Evolutionary conservation across 1,140 invertebrate genomes (phyloP), one percentile per base, ranked within the genome.

Genomic region (Macrostomum lignano): DNA sequence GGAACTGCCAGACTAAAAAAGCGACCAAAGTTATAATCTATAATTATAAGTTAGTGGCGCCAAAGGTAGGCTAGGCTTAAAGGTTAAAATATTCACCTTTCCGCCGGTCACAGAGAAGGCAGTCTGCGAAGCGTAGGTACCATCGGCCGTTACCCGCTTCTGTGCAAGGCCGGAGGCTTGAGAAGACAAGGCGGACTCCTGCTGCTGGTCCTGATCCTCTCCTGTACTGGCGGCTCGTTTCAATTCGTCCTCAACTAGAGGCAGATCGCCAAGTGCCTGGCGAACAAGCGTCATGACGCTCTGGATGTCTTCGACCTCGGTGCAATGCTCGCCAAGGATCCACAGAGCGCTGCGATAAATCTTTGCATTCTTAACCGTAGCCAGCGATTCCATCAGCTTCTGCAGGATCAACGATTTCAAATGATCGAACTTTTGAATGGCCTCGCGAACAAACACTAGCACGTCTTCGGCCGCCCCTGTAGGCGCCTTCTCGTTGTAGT

Each of bases 81-180:
- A n/a, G n/a, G n/a, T n/a, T n/a, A n/a, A n/a, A n/a, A n/a, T n/a
- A n/a, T n/a, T n/a, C n/a, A n/a, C n/a, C n/a, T n/a, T n/a, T n/a
- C n/a, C n/a, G n/a, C n/a, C n/a, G n/a, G n/a, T n/a, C n/a, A n/a
- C n/a, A n/a, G n/a, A n/a, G n/a, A 96, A 88, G 31, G 79, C 82
- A 43, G 79, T 91, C 55, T 98, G 88, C 3, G 81, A 76, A 20
- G 84, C 88, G 54, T 98, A 98, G 3, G 88, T 93, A 25, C 91
- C 91, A 64, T 98, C 88, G 17, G 55, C 55, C 17, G 57, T 58
- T 2, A 60, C 54, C 34, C 55, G 33, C 28, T 44, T 45, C 44
- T 56, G 51, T 3, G 52, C 44, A 26, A 37, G 37, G 11, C 47
- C 46, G 3, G 10, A 19, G 7, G 42, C 31, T 19, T 22, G 7